Evolutionary conservation across 2,113 vertebrate species (phyloP).

Genomic region (cattle (Bos taurus)): DNA sequence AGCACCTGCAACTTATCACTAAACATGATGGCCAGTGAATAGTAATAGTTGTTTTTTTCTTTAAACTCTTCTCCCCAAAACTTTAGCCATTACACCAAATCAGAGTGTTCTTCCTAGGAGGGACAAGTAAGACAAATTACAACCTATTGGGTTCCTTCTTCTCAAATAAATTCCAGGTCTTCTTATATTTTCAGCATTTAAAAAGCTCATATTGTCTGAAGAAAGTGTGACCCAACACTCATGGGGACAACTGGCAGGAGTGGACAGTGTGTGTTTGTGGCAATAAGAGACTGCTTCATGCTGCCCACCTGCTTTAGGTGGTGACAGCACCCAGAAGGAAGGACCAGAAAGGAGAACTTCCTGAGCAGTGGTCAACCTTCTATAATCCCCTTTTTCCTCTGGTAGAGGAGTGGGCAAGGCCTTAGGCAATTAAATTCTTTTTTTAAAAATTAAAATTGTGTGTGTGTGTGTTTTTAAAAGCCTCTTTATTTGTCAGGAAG

Average conservation of each 20-base stretch:
- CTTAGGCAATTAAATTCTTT: neutral
- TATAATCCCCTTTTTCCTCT: neutral
- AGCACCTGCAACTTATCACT: neutral
- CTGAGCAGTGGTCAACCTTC: neutral
- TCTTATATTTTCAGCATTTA: neutral
- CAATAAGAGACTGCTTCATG: neutral
- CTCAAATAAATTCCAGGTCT: neutral
- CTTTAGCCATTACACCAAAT: neutral
- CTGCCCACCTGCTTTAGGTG: neutral
- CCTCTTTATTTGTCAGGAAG: neutral
- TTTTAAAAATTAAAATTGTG: neutral
- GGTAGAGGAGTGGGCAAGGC: neutral
- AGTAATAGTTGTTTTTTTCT: neutral
- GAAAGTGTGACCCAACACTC: neutral
- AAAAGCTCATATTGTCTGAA: neutral
- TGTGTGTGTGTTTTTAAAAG: neutral
- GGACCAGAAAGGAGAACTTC: neutral
- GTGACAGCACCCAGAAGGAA: neutral
- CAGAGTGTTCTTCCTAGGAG: neutral
- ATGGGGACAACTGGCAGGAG: neutral
- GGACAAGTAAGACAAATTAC: neutral
- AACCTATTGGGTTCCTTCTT: neutral
- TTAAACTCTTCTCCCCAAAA: neutral
- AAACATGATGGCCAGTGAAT: neutral
- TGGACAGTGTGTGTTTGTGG: neutral